Percentiles rank a stretch among this genome's conserved stretches.
Evolutionary conservation across 2,113 vertebrate species (phyloP).

Genomic region (Amphiprion percula): DNA sequence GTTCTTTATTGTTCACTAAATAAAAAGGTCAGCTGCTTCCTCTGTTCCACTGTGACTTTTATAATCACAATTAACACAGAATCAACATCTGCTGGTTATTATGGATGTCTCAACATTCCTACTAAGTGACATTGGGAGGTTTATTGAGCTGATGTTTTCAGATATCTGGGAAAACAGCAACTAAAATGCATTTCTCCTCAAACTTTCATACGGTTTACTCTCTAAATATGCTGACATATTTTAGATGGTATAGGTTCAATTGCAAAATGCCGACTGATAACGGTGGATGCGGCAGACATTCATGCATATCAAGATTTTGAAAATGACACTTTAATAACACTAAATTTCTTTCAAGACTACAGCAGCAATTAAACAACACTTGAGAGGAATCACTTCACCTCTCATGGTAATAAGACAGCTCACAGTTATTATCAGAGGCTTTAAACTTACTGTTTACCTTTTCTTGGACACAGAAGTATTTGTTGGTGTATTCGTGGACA

Average conservation of each 20-base stretch:
- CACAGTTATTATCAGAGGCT: not conserved
- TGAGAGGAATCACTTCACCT: not conserved
- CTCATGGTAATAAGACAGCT: not conserved
- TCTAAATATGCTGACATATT: not conserved
- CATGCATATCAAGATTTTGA: not conserved
- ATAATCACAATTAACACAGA: constrained; percentile 66
- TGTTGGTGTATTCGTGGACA: not conserved
- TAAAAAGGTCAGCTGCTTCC: constrained; percentile 73
- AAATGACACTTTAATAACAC: not conserved
- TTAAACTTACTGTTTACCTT: not conserved
- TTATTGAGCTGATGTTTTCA: constrained; percentile 18
- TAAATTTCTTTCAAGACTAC: not conserved
- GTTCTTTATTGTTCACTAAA: constrained; percentile 54
- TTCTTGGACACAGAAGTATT: not conserved
- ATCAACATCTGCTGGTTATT: constrained; percentile 72
- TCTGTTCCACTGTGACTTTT: constrained; percentile 68
- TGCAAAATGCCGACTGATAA: not conserved
- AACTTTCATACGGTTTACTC: not conserved
- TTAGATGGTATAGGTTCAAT: not conserved
- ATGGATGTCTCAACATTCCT: constrained; percentile 34
- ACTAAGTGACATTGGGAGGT: constrained; percentile 46
- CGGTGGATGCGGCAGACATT: not conserved
- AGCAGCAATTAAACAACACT: not conserved
- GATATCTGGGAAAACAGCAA: constrained; percentile 12
- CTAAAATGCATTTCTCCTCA: no score